Evolutionary conservation across 2,113 vertebrate species (phyloP).

Genomic region (Clarias batrachus): DNA sequence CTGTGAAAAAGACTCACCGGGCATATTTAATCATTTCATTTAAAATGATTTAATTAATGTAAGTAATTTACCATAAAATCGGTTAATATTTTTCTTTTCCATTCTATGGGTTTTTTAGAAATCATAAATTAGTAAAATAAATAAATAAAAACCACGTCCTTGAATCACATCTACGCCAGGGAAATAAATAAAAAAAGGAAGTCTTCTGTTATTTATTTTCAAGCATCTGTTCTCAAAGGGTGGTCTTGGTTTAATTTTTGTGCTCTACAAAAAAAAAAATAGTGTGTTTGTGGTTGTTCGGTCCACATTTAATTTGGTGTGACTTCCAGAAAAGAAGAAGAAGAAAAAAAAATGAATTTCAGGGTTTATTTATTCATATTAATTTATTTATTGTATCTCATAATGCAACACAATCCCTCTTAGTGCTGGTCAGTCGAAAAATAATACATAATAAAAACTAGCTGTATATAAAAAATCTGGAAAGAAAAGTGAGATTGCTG

Average conservation of each 20-base stretch:
- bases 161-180: not conserved
- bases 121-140: too few species aligned
- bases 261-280: not conserved
- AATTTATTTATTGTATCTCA: not conserved
- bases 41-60: not conserved
- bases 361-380: not conserved
- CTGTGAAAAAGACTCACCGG: not conserved
- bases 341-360: not conserved
- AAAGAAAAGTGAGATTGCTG: not conserved
- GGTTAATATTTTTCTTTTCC: not conserved
- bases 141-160: too few species aligned
- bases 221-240: not conserved
- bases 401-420: not conserved
- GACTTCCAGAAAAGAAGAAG: not conserved
- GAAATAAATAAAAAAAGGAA: not conserved
- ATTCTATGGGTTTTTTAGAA: too few species aligned
- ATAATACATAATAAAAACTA: not conserved
- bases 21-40: not conserved
- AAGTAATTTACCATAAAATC: not conserved
- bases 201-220: not conserved
- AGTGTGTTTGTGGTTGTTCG: not conserved
- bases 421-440: not conserved
- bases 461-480: not conserved
- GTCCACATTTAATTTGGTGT: not conserved
- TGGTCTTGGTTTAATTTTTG: not conserved